phyloP scores from a whole-genome alignment of 2,888 invertebrate genomes.

The Dryomyza anilis region DNA sequence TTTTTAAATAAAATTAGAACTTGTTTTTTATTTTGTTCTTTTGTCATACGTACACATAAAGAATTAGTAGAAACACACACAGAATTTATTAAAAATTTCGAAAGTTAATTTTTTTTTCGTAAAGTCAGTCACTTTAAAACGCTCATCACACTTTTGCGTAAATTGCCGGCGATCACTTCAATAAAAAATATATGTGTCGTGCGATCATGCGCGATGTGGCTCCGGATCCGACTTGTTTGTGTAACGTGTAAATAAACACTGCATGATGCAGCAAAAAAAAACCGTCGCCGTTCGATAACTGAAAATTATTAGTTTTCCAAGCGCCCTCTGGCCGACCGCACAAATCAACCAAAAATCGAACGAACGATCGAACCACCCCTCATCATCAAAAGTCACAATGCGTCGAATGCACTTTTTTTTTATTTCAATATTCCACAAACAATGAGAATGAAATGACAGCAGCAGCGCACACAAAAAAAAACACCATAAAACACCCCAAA shows the following conservation, averaged over 20 bases:
- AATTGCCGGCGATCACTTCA: too few species aligned
- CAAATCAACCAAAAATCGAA: constrained; percentile 39
- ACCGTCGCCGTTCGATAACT: constrained; percentile 24
- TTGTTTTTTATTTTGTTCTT: not conserved
- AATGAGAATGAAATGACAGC: constrained; percentile 17
- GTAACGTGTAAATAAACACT: constrained; percentile 57
- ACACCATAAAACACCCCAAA: constrained; percentile 60
- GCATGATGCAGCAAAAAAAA: constrained; percentile 57
- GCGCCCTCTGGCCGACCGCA: constrained; percentile 34
- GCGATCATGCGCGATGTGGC: constrained; percentile 19
- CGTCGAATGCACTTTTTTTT: constrained; percentile 42
- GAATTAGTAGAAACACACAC: too few species aligned
- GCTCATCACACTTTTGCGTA: too few species aligned
- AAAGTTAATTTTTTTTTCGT: too few species aligned
- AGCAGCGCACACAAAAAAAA: constrained; percentile 39
- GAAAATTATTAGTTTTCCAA: not conserved
- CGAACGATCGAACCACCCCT: constrained; percentile 37
- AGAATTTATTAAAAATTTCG: too few species aligned
- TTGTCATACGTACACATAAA: not conserved
- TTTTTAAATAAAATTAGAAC: not conserved
- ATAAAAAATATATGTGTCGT: constrained; percentile 44
- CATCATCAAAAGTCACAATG: constrained; percentile 29
- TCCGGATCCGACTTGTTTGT: too few species aligned
- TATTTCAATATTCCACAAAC: constrained; percentile 25
- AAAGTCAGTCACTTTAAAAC: not conserved